Conservation (phyloP, 92 coral and sea anemone genomes). For the Epizoanthus stellaris region DNA sequence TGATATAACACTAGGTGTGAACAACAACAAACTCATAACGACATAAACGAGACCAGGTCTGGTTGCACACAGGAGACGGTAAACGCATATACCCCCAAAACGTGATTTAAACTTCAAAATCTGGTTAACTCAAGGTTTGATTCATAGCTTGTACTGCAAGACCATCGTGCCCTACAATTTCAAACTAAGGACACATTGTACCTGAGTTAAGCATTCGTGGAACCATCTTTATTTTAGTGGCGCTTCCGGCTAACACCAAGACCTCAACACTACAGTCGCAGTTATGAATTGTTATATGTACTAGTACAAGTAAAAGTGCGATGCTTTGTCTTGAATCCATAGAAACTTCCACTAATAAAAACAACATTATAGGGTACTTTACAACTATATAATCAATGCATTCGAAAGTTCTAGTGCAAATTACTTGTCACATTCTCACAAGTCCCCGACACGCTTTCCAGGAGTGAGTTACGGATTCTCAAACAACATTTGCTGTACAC, state of each 20-base stretch:
- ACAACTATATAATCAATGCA: too few relatives aligned
- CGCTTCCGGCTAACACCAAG: slow-evolving; percentile 29
- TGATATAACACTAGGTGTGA: background rate
- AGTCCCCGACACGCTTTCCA: background rate
- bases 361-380: too few relatives aligned
- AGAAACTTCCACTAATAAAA: too few relatives aligned
- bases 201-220: background rate
- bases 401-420: too few relatives aligned
- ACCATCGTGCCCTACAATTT: background rate
- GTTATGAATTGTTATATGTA: background rate
- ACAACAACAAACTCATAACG: background rate
- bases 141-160: background rate
- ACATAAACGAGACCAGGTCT: background rate
- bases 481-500: slow-evolving; percentile 14
- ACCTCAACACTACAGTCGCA: background rate
- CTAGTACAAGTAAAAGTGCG: too few relatives aligned
- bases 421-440: background rate
- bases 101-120: background rate
- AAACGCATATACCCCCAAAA: background rate
- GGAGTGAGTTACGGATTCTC: background rate
- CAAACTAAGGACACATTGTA: background rate
- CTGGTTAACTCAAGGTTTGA: background rate
- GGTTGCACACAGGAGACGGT: background rate
- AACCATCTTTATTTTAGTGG: slow-evolving; percentile 16
- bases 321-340: too few relatives aligned